phyloP scores from a whole-genome alignment of 2,888 invertebrate genomes.

The Andrena bicolor region DNA sequence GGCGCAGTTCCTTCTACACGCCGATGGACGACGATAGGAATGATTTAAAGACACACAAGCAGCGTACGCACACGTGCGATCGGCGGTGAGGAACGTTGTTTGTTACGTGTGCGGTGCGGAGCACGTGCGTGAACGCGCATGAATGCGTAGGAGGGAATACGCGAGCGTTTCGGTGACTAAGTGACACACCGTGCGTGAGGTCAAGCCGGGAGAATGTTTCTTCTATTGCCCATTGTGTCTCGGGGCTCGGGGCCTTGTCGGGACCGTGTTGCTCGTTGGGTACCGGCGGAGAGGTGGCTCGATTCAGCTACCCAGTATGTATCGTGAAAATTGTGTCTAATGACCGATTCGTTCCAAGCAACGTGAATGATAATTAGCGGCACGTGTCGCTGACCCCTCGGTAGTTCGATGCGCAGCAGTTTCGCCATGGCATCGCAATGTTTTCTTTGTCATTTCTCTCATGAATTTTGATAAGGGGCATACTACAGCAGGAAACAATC shows the following conservation, averaged over 20 bases:
- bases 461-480: too few relatives aligned
- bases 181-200: constrained; percentile 73
- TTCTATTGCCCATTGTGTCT: constrained; percentile 72
- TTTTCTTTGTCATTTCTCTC: neutral
- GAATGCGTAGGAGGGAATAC: constrained; percentile 48
- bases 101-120: constrained; percentile 7
- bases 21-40: constrained; percentile 36
- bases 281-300: neutral
- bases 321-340: neutral
- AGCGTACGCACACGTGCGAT: constrained; percentile 27
- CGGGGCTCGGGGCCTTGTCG: constrained; percentile 15
- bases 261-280: neutral
- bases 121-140: constrained; percentile 46
- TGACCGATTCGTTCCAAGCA: neutral
- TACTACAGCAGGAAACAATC: neutral
- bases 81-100: neutral
- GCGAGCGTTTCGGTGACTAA: constrained; percentile 50
- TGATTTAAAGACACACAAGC: constrained; percentile 40
- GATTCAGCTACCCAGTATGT: neutral
- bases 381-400: neutral
- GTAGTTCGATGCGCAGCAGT: neutral
- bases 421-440: neutral
- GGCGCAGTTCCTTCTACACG: constrained; percentile 1
- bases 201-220: constrained; percentile 76
- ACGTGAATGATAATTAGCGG: neutral